Base-by-base conservation (phyloP, 2,113 vertebrate genomes). In the Nematolebias whitei region DNA sequence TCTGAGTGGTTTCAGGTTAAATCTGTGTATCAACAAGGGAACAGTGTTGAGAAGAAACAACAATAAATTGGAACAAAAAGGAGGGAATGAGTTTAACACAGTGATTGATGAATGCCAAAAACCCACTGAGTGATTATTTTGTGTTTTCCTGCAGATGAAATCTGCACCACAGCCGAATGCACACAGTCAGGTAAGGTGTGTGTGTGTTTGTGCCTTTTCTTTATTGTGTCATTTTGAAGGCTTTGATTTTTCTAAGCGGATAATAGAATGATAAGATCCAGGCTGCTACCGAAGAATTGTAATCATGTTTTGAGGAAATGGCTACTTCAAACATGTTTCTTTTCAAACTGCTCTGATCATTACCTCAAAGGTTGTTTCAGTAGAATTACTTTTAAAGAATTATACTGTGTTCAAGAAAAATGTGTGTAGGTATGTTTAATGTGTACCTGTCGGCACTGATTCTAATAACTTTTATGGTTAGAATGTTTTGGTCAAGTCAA, bases 81-180 rank as follows among this genome's bases (percentile, higher is more conserved):
- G 9, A 15, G 53, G 60, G 50, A 26, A 29, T 51, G 19, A 53
- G 14, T 61, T 57, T 65, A 35, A 76, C 32, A 29, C 51, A 16
- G 60, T 74, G 67, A 85, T 16, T 54, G 57, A 68, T 82, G 64
- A 72, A 48, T 59, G 57, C 35, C 49, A 80, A 64, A 79, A 68
- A 63, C 20, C 43, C 43, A 41, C 6, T 63, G 56, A 75, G 50
- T 67, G 13, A 74, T 71, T 84, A 22, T 88, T 75, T 78, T 82
- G 67, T n/a, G 41, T 80, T 86, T 88, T 83, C 86, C 88, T 81
- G 51, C 64, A 98, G 96, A 95, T 90, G 93, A 93, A 22, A 78
- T 98, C 84, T 98, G 96, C 89, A 96, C 96, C 76, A 94, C 96
- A 18, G 88, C 96, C 66, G 95, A 95, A 78, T 98, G 96, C 83